Percentiles rank a stretch among this genome's conserved stretches.
phyloP scores from a whole-genome alignment of 2,113 vertebrate species.

The Capra hircus region DNA sequence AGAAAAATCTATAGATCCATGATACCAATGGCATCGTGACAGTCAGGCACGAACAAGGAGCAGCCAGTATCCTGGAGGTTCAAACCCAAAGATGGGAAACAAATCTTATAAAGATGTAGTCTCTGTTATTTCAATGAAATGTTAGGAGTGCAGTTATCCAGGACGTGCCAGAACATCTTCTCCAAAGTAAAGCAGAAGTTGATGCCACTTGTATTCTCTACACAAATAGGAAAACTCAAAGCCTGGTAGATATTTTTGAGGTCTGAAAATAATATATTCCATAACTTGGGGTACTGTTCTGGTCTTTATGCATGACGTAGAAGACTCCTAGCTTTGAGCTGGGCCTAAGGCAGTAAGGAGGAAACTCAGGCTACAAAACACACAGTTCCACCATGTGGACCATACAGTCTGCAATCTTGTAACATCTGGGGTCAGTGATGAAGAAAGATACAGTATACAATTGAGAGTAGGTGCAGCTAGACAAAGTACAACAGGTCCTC shows the following conservation, averaged over 20 bases:
- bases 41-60: neutral
- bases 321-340: neutral
- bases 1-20: neutral
- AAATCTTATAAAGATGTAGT: neutral
- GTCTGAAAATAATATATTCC: neutral
- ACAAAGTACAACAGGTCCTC: neutral
- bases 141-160: neutral
- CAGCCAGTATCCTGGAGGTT: neutral
- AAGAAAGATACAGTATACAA: neutral
- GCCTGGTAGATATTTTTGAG: neutral
- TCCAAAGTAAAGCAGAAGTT: neutral
- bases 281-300: neutral
- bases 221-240: neutral
- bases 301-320: neutral
- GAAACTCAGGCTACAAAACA: neutral
- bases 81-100: neutral
- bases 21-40: neutral
- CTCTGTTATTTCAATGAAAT: neutral
- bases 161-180: neutral
- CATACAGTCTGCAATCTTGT: neutral
- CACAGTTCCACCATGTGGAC: neutral
- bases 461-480: neutral
- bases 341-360: neutral
- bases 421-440: neutral
- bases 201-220: neutral